Conservation (phyloP, 2,797 vertebrate species). For the Crocodylus rhombifer region DNA sequence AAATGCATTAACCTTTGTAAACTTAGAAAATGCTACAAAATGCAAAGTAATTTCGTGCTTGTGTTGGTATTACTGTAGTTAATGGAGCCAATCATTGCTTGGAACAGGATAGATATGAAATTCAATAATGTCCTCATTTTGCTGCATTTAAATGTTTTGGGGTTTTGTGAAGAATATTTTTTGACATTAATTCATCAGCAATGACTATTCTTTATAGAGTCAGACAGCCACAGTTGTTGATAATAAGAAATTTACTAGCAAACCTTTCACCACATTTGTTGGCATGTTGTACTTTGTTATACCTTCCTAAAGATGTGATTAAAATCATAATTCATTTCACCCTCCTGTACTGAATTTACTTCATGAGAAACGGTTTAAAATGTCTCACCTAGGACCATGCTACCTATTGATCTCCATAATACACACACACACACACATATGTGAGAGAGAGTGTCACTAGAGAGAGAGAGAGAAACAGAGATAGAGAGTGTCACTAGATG, state of each 20-base stretch:
- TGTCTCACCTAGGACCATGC: background rate
- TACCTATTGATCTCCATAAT: background rate
- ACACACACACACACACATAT: background rate
- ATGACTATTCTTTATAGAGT: background rate
- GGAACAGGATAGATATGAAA: background rate
- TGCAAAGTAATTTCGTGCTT: background rate
- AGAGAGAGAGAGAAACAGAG: background rate
- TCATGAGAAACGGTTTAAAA: slow-evolving; percentile 48
- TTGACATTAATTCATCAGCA: background rate
- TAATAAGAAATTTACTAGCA: background rate
- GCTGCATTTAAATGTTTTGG: background rate
- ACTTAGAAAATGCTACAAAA: background rate
- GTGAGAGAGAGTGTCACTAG: background rate
- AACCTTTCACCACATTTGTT: background rate
- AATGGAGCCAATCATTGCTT: background rate
- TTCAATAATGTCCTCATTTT: background rate
- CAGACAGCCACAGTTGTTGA: background rate
- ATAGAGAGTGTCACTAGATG: background rate
- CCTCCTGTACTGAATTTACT: slow-evolving; percentile 29
- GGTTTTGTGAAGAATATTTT: background rate
- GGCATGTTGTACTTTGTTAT: background rate
- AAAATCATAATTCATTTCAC: slow-evolving; percentile 33
- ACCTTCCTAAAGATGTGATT: slow-evolving; percentile 31
- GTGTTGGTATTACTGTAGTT: background rate
- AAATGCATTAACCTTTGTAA: background rate